Evolutionary conservation across 64 coral and sea anemone species (phyloP).

Genomic region (Montipora sp.): DNA sequence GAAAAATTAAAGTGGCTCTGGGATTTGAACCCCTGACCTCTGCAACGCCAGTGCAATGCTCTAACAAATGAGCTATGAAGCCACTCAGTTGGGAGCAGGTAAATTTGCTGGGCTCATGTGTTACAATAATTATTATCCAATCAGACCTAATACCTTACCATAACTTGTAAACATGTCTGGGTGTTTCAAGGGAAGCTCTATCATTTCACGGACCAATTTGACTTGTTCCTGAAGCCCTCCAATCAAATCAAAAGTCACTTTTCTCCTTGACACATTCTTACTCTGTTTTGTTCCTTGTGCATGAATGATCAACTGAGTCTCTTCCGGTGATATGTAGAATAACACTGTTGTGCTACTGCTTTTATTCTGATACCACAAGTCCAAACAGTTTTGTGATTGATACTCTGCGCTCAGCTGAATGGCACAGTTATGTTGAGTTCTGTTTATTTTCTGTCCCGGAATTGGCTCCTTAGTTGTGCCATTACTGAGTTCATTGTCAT

Average conservation of each 20-base stretch:
- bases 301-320: conserved; percentile 77
- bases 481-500: neutral
- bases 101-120: no score
- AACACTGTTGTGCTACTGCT: neutral
- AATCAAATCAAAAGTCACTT: conserved; percentile 79
- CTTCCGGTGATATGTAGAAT: conserved; percentile 77
- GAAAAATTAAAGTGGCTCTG: no score
- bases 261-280: conserved; percentile 1
- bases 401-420: neutral
- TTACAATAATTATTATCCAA: neutral
- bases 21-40: no score
- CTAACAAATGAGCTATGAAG: no score
- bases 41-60: no score
- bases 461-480: neutral
- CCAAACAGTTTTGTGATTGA: neutral
- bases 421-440: neutral
- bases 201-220: conserved; percentile 77
- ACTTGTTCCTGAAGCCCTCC: conserved; percentile 90
- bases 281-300: conserved; percentile 28
- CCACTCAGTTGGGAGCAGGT: no score
- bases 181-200: conserved; percentile 85
- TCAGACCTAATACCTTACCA: conserved; percentile 61
- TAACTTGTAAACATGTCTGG: conserved; percentile 81
- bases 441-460: neutral
- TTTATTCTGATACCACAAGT: neutral